Evolutionary conservation across 2,797 vertebrate genomes (phyloP).

Genomic region (Centropyge bicolor): DNA sequence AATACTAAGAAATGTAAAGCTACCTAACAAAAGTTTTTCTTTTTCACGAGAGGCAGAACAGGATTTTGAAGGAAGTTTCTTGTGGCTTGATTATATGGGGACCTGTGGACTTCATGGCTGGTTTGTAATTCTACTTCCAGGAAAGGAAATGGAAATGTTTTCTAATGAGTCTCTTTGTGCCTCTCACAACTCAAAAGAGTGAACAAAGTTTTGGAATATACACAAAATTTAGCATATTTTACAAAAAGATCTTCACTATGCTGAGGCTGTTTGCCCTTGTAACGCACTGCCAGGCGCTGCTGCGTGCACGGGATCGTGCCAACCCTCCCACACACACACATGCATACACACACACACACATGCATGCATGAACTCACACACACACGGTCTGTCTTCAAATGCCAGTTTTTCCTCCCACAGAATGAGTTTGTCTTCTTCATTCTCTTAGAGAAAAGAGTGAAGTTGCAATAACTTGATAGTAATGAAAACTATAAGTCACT

Average conservation of each 20-base stretch:
- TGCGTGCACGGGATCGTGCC: constrained; percentile 44
- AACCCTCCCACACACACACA: constrained; percentile 55
- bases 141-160: constrained; percentile 43
- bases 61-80: neutral
- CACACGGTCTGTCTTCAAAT: constrained; percentile 20
- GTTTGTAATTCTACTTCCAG: constrained; percentile 21
- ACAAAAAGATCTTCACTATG: constrained; percentile 44
- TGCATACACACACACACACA: constrained; percentile 32
- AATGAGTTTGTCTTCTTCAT: constrained; percentile 51
- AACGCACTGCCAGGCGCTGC: constrained; percentile 40
- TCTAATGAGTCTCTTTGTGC: constrained; percentile 46
- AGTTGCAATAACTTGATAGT: constrained; percentile 17
- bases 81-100: neutral
- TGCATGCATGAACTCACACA: constrained; percentile 2
- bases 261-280: constrained; percentile 59
- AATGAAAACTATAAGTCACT: neutral
- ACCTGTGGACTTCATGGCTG: constrained; percentile 1
- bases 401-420: constrained; percentile 55
- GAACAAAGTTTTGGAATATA: constrained; percentile 57
- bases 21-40: neutral
- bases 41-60: neutral
- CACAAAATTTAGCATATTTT: constrained; percentile 61
- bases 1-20: neutral
- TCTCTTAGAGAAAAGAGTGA: constrained; percentile 35
- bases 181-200: constrained; percentile 22